A percentile compares a stretch with the other conserved stretches of the same genome.
These are phyloP conservation scores for Plumapathes pennacea DNA, from an alignment of 92 coral and sea anemone species.

Conservation along the genomic window DNA sequence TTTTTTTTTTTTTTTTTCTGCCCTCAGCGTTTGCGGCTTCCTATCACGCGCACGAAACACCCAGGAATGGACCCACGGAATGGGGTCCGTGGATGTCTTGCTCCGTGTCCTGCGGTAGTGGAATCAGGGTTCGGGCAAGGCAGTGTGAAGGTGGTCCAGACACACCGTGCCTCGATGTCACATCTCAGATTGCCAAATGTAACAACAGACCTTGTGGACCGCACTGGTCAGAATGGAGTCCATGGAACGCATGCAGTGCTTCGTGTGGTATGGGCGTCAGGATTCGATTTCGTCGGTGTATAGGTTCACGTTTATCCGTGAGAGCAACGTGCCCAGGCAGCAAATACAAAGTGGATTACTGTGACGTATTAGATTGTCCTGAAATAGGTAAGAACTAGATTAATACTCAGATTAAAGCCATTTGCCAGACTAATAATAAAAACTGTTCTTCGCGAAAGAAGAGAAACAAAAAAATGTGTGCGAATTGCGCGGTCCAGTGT, in stretches of 20 bases:
- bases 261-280: constrained; percentile 77
- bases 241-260: constrained; percentile 70
- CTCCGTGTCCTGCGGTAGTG: constrained; percentile 85
- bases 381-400: constrained; percentile 37
- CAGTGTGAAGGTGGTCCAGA: constrained; percentile 21
- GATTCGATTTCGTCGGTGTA: constrained; percentile 66
- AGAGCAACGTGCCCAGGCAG: constrained; percentile 58
- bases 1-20: too few species aligned
- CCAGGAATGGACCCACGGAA: not conserved
- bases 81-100: constrained; percentile 88
- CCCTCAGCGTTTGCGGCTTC: too few species aligned
- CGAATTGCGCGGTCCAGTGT: too few species aligned
- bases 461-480: too few species aligned
- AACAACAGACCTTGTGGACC: constrained; percentile 51
- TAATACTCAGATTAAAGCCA: too few species aligned
- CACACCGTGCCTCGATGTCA: constrained; percentile 28
- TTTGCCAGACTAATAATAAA: too few species aligned
- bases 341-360: constrained; percentile 48
- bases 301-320: constrained; percentile 10
- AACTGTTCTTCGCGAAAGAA: too few species aligned
- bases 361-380: constrained; percentile 43
- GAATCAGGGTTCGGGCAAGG: constrained; percentile 77
- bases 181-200: constrained; percentile 59
- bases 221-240: constrained; percentile 70
- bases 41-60: not conserved